Evolutionary conservation across 2,797 vertebrate species (phyloP), one percentile per base, ranked within the genome.

Genomic region (Paedocypris micromegethes): DNA sequence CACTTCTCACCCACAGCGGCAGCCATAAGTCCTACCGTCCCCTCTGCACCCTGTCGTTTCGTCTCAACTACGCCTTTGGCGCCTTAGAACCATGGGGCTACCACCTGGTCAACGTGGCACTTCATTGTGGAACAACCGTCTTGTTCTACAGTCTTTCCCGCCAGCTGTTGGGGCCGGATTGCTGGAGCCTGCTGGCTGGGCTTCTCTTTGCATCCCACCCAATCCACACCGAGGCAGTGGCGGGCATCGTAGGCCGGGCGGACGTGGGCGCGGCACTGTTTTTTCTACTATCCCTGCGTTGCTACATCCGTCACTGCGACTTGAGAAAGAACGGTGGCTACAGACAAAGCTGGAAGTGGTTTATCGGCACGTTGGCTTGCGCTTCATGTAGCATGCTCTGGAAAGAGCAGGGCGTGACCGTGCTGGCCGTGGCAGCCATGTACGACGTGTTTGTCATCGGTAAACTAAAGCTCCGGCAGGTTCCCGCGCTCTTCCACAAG

Each of bases 11-110:
- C 0, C 97, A 99, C 88, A 98, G 94, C 3, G 96, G 97, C 72
- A 99, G 97, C 84, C 97, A 99, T 85, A 99, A 99, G 87, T 99
- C 97, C 8, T 99, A 96, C 83, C 87, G 97, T 67, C 97, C 97
- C 0, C 89, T 98, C 82, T 99, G 97, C 82, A 98, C 97, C 0
- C 92, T 99, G 55, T 99, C 97, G 77, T 98, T 98, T 82, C 96
- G 97, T 59, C 87, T 98, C 60, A 98, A 99, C 86, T 90, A 95
- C 0, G 92, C 91, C 0, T 57, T 92, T 5, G 94, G 96, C 58
- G 96, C 92, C 67, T 84, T 99, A 86, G 91, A 98, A 66, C 97
- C 97, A 0, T 96, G 94, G 93, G 92, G 96, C 65, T 99, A 98
- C 85, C 97, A 99, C 78, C 86, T 98, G 51, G 92, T 94, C 38